These are phyloP conservation scores for Plusia festucae DNA, from an alignment of 2,888 invertebrate species.

Conservation along the genomic window DNA sequence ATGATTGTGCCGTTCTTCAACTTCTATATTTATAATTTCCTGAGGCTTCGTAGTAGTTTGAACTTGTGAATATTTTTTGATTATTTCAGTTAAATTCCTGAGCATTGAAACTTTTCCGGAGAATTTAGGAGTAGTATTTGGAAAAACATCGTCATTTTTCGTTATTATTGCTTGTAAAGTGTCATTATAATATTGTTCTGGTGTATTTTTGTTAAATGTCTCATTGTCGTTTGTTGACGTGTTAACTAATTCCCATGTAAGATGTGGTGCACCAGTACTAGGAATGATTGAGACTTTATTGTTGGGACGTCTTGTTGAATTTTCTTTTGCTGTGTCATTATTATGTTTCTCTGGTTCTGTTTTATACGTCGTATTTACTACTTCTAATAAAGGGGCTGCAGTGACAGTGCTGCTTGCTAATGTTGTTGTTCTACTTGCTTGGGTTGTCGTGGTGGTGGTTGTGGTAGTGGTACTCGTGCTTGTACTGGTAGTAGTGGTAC, in stretches of 20 bases:
- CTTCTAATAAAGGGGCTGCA: constrained; percentile 45
- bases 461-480: constrained; percentile 38
- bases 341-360: constrained; percentile 42
- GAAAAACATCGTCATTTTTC: constrained; percentile 85
- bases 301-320: constrained; percentile 80
- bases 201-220: constrained; percentile 76
- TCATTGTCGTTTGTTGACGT: constrained; percentile 84
- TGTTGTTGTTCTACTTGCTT: constrained; percentile 36
- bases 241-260: constrained; percentile 90
- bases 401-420: constrained; percentile 47
- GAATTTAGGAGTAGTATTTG: constrained; percentile 84
- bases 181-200: constrained; percentile 90
- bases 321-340: constrained; percentile 70
- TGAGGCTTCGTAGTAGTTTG: constrained; percentile 55
- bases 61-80: constrained; percentile 90
- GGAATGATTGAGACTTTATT: constrained; percentile 86
- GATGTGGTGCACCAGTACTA: constrained; percentile 78
- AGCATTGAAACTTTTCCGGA: constrained; percentile 83
- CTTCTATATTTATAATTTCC: constrained; percentile 59
- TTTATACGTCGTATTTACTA: constrained; percentile 53
- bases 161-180: constrained; percentile 91
- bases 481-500: constrained; percentile 51
- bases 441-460: constrained; percentile 19
- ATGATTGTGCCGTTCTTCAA: constrained; percentile 70
- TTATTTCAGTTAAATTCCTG: constrained; percentile 91